A percentile compares a stretch with the other conserved stretches of the same genome.
These are phyloP conservation scores for Bos javanicus DNA, from an alignment of 2,113 vertebrate genomes.

Conservation along the genomic window DNA sequence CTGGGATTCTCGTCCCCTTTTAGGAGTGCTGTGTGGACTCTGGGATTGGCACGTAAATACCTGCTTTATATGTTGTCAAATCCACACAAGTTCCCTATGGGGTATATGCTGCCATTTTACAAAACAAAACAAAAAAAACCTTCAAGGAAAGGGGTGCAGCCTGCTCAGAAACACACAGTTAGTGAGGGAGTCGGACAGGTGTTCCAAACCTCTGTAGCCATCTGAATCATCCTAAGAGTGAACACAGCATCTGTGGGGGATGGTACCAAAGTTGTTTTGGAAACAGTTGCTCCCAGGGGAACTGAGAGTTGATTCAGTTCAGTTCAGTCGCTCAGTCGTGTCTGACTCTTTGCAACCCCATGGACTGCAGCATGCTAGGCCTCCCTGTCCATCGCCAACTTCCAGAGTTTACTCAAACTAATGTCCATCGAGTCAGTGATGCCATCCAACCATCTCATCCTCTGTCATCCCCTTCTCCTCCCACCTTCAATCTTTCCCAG, in stretches of 20 bases:
- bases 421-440: accelerated
- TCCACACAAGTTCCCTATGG: not conserved
- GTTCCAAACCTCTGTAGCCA: not conserved
- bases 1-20: not conserved
- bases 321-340: not conserved
- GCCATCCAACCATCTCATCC: not conserved
- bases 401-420: not conserved
- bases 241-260: not conserved
- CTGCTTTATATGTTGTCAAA: not conserved
- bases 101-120: not conserved
- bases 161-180: not conserved
- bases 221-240: not conserved
- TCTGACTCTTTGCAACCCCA: not conserved
- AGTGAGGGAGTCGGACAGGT: not conserved
- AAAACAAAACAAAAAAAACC: not conserved
- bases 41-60: not conserved
- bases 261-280: not conserved
- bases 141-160: not conserved
- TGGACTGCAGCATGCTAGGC: not conserved
- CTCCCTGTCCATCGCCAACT: not conserved
- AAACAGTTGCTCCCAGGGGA: not conserved
- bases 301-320: not conserved
- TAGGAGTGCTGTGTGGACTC: not conserved
- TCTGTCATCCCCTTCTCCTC: not conserved
- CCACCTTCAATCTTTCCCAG: not conserved